A percentile compares a stretch with the other conserved stretches of the same genome.
Conservation (phyloP, 2,113 vertebrate species). For the Aramus guarauna region DNA sequence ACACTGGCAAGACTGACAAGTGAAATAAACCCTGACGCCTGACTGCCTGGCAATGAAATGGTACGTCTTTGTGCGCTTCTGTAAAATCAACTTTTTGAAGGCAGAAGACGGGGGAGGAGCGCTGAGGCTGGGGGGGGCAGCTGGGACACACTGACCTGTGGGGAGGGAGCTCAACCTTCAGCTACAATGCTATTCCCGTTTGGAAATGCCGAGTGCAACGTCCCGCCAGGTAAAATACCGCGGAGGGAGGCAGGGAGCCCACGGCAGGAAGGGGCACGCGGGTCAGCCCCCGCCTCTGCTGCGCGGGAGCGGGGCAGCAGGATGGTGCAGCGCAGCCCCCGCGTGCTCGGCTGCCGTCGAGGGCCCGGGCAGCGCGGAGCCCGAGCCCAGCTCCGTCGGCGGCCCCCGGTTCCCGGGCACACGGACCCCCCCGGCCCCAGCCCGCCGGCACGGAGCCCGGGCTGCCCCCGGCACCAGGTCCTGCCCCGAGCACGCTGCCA, state of each 20-base stretch:
- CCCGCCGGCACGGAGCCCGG: background rate
- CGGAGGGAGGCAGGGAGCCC: background rate
- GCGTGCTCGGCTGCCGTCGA: too few relatives aligned
- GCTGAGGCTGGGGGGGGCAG: background rate
- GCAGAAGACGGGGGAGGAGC: background rate
- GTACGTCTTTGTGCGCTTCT: background rate
- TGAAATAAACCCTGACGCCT: slow-evolving; percentile 1
- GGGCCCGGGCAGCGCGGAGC: too few relatives aligned
- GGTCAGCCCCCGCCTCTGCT: too few relatives aligned
- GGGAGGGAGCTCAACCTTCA: background rate
- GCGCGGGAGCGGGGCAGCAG: too few relatives aligned
- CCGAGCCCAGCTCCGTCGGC: too few relatives aligned
- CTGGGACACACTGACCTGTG: rapidly evolving
- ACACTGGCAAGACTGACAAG: background rate
- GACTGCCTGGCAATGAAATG: background rate
- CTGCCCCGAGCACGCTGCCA: rapidly evolving
- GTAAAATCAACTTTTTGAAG: background rate
- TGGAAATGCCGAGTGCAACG: background rate
- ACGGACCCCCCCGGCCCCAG: too few relatives aligned
- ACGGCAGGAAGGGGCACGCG: too few relatives aligned
- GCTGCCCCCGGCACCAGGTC: background rate
- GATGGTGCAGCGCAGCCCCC: too few relatives aligned
- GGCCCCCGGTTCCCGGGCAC: too few relatives aligned
- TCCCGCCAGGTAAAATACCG: background rate
- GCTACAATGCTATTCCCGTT: background rate